Conservation (phyloP, 64 coral and sea anemone species). For the Montipora sp. region DNA sequence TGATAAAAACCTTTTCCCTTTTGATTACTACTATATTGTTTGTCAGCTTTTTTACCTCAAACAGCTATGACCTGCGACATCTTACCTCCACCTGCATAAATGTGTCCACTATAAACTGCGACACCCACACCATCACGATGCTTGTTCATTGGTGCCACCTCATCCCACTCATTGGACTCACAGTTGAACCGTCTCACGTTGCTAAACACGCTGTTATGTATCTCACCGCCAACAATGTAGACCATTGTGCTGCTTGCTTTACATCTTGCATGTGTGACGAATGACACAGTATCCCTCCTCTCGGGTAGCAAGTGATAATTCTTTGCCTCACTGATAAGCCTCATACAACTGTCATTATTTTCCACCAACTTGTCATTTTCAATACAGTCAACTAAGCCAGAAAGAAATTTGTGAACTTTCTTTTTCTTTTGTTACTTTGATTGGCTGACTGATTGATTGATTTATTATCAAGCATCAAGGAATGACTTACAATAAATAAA, state of each 20-base stretch:
- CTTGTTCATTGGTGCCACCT: slow-evolving; percentile 79
- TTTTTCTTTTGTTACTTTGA: no score
- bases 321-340: slow-evolving; percentile 89
- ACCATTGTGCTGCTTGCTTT: slow-evolving; percentile 74
- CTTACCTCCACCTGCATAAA: slow-evolving; percentile 95
- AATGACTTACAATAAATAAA: no score
- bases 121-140: slow-evolving; percentile 94
- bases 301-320: slow-evolving; percentile 93
- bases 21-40: no score
- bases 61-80: not conserved
- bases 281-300: slow-evolving; percentile 73
- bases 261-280: slow-evolving; percentile 55
- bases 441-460: no score
- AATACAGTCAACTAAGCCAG: slow-evolving; percentile 90
- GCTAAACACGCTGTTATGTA: slow-evolving; percentile 92
- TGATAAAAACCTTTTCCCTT: no score
- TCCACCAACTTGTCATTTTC: slow-evolving; percentile 88
- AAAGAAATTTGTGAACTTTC: not conserved
- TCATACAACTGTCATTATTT: slow-evolving; percentile 73
- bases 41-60: no score
- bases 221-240: slow-evolving; percentile 95
- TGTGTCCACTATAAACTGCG: slow-evolving; percentile 74
- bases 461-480: no score
- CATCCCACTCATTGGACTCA: slow-evolving; percentile 79
- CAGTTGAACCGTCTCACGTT: slow-evolving; percentile 81